Base-by-base conservation (phyloP, 2,113 vertebrate genomes). In the Lycaon pictus region DNA sequence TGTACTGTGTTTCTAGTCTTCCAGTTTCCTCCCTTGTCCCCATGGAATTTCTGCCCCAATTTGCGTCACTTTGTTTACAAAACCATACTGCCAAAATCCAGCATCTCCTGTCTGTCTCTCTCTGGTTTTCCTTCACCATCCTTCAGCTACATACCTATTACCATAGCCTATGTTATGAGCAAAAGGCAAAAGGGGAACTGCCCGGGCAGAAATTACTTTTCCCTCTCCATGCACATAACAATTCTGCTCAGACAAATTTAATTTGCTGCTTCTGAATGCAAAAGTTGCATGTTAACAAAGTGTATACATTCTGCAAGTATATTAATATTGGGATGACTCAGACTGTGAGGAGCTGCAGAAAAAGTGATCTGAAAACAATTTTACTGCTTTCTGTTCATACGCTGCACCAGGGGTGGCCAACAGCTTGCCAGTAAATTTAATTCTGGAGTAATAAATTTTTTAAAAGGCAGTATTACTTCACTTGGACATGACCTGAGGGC, bases 41-140 rank as follows among this genome's bases (percentile, higher is more conserved):
- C 5, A 51, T 92, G 98, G 98, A 98, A 98, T 98, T 98, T 97
- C 95, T 98, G 95, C 55, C 97, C 97, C 95, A 98, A 97, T 98
- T 98, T 97, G 97, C 98, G 97, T 98, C 97, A 98, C 69, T 98
- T 97, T 98, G 97, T 98, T 98, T 98, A 98, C 96, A 98, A 98
- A 98, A 95, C 84, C 22, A 56, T 69, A 93, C 35, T 98, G 93
- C 96, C 97, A 97, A 98, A 98, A 85, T 2, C 88, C 51, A 96
- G 51, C 53, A 43, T 65, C 72, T 95, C 86, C 3, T 1, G 96
- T 95, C 87, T 97, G 69, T 93, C 96, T 97, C 86, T 94, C 15
- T 82, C 56, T 58, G 0, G 13, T 90, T 93, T 81, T 65, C 81
- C 60, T 88, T 48, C 80, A 60, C 83, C n/a, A 71, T 96, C 72